Percentiles rank a stretch among this genome's conserved stretches.
Conservation (phyloP, 2,888 invertebrate species). For the Heterodera filipjevi region DNA sequence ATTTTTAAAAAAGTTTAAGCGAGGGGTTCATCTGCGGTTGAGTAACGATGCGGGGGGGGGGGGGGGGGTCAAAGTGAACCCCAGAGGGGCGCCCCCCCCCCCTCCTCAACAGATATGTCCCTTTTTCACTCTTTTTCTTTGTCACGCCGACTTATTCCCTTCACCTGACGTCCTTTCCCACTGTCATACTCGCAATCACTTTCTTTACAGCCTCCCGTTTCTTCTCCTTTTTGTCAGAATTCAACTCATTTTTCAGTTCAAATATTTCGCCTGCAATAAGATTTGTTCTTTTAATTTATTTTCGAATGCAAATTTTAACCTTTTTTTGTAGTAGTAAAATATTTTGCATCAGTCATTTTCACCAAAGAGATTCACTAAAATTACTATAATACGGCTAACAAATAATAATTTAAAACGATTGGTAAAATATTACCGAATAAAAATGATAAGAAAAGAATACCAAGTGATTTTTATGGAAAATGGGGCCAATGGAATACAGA, state of each 20-base stretch:
- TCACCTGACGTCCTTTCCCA: conserved; percentile 90
- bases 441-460: background rate
- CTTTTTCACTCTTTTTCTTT: background rate
- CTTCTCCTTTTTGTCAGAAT: conserved; percentile 99
- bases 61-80: background rate
- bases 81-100: background rate
- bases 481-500: background rate
- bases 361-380: background rate
- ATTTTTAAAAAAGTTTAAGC: conserved; percentile 14
- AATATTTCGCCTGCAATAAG: conserved; percentile 95
- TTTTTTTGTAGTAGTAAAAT: conserved; percentile 99
- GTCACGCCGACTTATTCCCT: too few relatives aligned
- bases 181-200: conserved; percentile 99
- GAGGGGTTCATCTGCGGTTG: too few relatives aligned
- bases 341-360: conserved; percentile 96
- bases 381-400: background rate
- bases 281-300: too few relatives aligned
- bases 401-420: background rate
- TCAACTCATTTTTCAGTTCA: conserved; percentile 95
- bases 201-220: conserved; percentile 99
- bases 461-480: background rate
- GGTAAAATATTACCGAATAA: background rate
- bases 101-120: background rate
- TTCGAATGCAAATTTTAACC: conserved; percentile 69
- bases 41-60: too few relatives aligned